phyloP scores from a whole-genome alignment of 2,888 invertebrate species.

The Aquatica leii region DNA sequence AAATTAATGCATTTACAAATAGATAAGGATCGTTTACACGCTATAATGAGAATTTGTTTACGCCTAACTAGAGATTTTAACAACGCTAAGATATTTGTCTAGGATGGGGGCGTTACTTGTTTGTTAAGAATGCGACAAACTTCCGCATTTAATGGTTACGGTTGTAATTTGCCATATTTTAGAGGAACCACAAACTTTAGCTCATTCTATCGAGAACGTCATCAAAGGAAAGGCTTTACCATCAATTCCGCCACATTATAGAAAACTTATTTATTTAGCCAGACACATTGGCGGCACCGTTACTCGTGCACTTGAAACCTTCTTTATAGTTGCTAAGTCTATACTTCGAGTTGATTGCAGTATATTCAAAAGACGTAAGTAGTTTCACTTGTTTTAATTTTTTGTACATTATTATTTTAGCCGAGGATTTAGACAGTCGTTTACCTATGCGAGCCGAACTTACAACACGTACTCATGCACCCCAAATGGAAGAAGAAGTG shows the following conservation, averaged over 20 bases:
- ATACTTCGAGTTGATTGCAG: slow-evolving; percentile 73
- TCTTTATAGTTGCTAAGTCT: slow-evolving; percentile 72
- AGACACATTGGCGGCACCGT: slow-evolving; percentile 81
- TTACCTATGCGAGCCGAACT: slow-evolving; percentile 71
- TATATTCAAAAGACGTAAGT: slow-evolving; percentile 51
- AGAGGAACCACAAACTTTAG: slow-evolving; percentile 76
- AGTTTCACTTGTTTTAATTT: slow-evolving; percentile 9
- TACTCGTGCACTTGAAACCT: slow-evolving; percentile 75
- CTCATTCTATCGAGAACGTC: slow-evolving; percentile 81
- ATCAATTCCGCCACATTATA: slow-evolving; percentile 76
- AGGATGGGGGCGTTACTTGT: slow-evolving; percentile 75
- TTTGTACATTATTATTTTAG: slow-evolving; percentile 36
- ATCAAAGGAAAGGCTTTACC: slow-evolving; percentile 73
- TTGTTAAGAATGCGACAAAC: slow-evolving; percentile 76
- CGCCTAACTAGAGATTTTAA: slow-evolving; percentile 78
- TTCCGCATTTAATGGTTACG: slow-evolving; percentile 77
- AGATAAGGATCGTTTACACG: slow-evolving; percentile 80
- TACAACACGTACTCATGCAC: slow-evolving; percentile 61
- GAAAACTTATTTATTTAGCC: slow-evolving; percentile 81
- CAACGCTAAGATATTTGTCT: slow-evolving; percentile 75
- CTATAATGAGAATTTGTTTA: slow-evolving; percentile 77
- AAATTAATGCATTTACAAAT: slow-evolving; percentile 73
- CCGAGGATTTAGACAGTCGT: slow-evolving; percentile 69
- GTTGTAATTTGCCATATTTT: slow-evolving; percentile 80
- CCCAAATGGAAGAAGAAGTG: slow-evolving; percentile 64